Evolutionary conservation across 1,140 invertebrate genomes (phyloP).

Genomic region (Bombus polaris): DNA sequence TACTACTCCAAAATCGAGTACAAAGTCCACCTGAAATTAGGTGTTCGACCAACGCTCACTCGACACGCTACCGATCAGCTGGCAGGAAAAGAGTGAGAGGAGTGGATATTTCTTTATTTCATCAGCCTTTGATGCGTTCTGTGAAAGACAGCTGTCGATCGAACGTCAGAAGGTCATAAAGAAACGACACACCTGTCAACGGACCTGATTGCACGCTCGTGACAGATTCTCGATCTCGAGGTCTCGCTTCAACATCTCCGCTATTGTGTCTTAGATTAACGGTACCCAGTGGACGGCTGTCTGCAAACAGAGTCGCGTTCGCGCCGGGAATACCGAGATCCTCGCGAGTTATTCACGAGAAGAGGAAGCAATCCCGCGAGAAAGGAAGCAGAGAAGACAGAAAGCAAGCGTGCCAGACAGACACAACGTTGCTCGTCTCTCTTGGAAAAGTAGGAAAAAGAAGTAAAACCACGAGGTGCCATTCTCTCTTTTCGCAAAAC

Average conservation of each 20-base stretch:
- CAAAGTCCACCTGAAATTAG: no score
- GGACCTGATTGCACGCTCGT: not conserved
- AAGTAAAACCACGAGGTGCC: not conserved
- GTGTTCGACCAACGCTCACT: no score
- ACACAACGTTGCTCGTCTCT: not conserved
- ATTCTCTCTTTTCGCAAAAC: not conserved
- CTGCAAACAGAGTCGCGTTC: constrained; percentile 32
- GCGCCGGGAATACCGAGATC: constrained; percentile 38
- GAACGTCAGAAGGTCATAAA: not conserved
- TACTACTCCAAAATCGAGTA: no score
- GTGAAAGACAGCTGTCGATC: constrained; percentile 28
- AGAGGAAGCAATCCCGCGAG: not conserved
- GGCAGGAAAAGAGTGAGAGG: no score
- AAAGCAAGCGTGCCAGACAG: not conserved
- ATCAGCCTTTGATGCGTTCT: not conserved
- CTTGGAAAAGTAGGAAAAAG: not conserved
- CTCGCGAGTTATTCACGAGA: not conserved
- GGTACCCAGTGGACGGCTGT: constrained; percentile 64
- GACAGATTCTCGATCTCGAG: not conserved
- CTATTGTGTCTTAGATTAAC: constrained; percentile 78
- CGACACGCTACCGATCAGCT: not conserved
- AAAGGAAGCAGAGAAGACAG: not conserved
- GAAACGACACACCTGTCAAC: constrained; percentile 12
- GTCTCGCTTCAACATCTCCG: constrained; percentile 26
- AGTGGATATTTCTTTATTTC: not conserved